A percentile compares a stretch with the other conserved stretches of the same genome.
Conservation (phyloP, 2,113 vertebrate genomes). For the Leucosticte australis region DNA sequence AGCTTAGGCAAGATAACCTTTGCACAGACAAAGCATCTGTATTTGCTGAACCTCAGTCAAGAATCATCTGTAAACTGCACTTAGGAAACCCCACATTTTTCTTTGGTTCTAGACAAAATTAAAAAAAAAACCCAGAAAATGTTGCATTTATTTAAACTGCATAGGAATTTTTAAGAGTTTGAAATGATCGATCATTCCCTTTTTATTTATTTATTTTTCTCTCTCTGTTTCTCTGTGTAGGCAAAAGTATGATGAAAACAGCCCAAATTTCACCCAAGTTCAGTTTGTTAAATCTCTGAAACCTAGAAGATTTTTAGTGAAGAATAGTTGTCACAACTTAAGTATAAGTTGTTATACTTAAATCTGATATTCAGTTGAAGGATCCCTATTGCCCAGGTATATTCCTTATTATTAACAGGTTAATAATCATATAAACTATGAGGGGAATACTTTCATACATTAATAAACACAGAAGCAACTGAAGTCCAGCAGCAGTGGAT, state of each 20-base stretch:
- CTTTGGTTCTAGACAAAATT: neutral
- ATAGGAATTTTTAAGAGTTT: neutral
- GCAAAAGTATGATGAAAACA: neutral
- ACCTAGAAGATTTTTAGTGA: neutral
- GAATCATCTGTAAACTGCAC: neutral
- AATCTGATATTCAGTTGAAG: neutral
- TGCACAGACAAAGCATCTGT: neutral
- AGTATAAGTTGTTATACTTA: neutral
- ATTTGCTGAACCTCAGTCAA: neutral
- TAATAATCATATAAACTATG: neutral
- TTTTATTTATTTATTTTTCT: neutral
- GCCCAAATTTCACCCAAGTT: neutral
- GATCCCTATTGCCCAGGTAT: neutral
- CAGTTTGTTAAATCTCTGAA: neutral
- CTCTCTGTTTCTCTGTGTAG: neutral
- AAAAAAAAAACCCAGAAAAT: neutral
- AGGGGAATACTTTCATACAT: neutral
- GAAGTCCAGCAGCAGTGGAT: neutral
- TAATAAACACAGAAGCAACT: neutral
- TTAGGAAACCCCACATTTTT: neutral
- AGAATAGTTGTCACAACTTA: neutral
- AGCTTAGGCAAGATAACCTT: neutral
- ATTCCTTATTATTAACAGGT: neutral
- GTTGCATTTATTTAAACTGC: neutral
- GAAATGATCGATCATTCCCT: neutral